Evolutionary conservation across 1,140 invertebrate species (phyloP).

Genomic region (Zaprionus ghesquierei): DNA sequence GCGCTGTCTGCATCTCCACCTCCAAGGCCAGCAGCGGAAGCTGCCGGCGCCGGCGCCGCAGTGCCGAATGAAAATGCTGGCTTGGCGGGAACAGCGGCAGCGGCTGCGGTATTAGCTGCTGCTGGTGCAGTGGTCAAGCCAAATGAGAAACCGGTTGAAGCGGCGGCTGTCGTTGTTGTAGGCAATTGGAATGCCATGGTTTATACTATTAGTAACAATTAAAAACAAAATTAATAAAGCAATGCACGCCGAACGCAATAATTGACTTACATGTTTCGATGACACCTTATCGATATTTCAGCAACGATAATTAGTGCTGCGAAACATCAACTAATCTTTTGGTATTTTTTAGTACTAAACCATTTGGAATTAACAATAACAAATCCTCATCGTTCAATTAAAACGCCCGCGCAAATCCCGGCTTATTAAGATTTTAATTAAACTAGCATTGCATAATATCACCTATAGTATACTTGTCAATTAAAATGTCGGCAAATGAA

Average conservation of each 20-base stretch:
- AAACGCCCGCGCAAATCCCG: conserved; percentile 24
- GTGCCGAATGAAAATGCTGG: conserved; percentile 62
- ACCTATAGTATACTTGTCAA: not conserved
- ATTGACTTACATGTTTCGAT: conserved; percentile 5
- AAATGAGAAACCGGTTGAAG: conserved; percentile 46
- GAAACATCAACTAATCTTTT: not conserved
- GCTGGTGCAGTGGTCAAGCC: conserved; percentile 34
- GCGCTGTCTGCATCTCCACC: conserved; percentile 53
- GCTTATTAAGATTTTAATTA: not conserved
- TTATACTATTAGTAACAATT: not conserved
- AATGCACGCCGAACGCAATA: conserved; percentile 25
- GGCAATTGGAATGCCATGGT: conserved; percentile 71
- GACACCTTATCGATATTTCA: not conserved
- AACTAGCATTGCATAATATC: not conserved
- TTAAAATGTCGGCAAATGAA: not conserved
- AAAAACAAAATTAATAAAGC: conserved; percentile 9
- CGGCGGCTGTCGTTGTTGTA: conserved; percentile 50
- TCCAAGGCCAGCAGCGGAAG: conserved; percentile 11
- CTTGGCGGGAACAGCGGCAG: conserved; percentile 43
- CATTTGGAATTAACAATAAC: not conserved
- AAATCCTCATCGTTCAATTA: conserved; percentile 12
- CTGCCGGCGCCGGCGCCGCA: conserved; percentile 28
- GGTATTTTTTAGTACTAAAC: conserved; percentile 4
- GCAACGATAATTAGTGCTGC: not conserved
- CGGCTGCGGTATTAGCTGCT: conserved; percentile 1